Evolutionary conservation across 2,797 vertebrate genomes (phyloP).

Genomic region (Malurus splendens): DNA sequence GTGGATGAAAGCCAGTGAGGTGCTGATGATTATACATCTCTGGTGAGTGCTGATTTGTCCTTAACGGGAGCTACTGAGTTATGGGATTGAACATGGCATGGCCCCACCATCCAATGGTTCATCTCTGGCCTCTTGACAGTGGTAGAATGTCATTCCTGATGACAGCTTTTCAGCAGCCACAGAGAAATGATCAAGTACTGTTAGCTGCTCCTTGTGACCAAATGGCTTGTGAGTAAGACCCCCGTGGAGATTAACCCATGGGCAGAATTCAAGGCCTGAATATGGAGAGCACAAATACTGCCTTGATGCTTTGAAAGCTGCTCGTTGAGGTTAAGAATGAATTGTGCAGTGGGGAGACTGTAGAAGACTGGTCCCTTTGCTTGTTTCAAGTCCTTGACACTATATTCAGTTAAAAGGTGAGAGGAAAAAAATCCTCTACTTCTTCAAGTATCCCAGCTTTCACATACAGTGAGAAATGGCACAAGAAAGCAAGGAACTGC

Average conservation of each 20-base stretch:
- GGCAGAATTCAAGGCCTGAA: background rate
- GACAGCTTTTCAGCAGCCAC: background rate
- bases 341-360: background rate
- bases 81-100: background rate
- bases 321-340: background rate
- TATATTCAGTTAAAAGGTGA: background rate
- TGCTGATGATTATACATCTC: background rate
- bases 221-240: background rate
- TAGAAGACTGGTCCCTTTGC: background rate
- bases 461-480: background rate
- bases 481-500: background rate
- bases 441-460: background rate
- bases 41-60: background rate
- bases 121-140: background rate
- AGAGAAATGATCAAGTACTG: background rate
- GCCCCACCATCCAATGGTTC: background rate
- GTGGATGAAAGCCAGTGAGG: background rate
- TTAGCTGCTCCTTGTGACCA: background rate
- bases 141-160: background rate
- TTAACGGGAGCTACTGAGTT: background rate
- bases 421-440: rapidly evolving
- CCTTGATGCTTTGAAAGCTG: background rate
- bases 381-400: background rate
- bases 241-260: background rate
- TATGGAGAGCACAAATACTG: background rate